These are phyloP conservation scores for Meiosimyza platycephala DNA, from an alignment of 2,888 invertebrate genomes.

Conservation along the genomic window DNA sequence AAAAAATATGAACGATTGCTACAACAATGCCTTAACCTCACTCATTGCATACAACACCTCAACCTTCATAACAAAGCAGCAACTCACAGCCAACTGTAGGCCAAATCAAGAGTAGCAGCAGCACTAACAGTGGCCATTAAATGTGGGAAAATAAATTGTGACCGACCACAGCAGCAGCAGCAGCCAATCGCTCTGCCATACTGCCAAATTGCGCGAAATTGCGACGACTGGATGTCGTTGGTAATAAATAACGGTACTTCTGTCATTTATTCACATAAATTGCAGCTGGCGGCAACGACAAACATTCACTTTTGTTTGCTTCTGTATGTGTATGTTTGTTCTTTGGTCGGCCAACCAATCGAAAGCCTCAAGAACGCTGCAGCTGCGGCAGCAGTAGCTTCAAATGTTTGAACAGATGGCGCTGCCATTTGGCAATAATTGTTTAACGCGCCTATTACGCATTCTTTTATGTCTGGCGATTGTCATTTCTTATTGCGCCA, in stretches of 20 bases:
- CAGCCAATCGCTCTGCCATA: constrained; percentile 5
- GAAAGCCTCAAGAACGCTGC: not conserved
- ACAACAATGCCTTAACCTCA: constrained; percentile 6
- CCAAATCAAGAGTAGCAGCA: not conserved
- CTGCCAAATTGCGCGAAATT: constrained; percentile 36
- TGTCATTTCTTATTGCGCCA: constrained; percentile 2
- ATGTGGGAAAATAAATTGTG: constrained; percentile 21
- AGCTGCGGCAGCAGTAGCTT: constrained; percentile 1
- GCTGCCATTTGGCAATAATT: constrained; percentile 62
- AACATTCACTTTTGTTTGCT: not conserved
- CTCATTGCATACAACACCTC: not conserved
- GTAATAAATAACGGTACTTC: constrained; percentile 66
- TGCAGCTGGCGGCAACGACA: constrained; percentile 41
- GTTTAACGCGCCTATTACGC: constrained; percentile 30
- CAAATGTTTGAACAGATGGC: constrained; percentile 39
- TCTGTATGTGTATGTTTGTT: too few species aligned
- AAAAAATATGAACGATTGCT: constrained; percentile 38
- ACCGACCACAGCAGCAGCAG: not conserved
- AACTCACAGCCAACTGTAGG: not conserved
- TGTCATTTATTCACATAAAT: constrained; percentile 57
- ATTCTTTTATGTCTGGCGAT: constrained; percentile 7
- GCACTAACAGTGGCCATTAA: constrained; percentile 16
- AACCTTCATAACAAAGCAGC: too few species aligned
- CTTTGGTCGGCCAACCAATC: not conserved
- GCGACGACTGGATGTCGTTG: constrained; percentile 42